These are phyloP conservation scores for Epirrhoe tristata DNA, from an alignment of 2,888 invertebrate species.

Conservation along the genomic window DNA sequence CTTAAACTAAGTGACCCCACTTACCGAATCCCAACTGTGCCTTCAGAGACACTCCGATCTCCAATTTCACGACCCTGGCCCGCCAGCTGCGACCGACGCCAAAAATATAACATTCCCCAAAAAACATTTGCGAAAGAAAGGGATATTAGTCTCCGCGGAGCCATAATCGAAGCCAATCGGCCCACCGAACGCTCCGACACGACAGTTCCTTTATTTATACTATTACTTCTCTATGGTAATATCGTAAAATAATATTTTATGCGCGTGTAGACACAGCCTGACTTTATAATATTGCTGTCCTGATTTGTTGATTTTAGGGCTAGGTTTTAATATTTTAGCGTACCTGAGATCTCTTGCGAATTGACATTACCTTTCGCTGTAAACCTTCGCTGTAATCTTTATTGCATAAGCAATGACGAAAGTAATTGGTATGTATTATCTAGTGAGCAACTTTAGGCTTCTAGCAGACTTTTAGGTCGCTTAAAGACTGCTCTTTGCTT, in stretches of 20 bases:
- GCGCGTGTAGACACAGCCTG: conserved; percentile 60
- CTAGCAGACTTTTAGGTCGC: too few relatives aligned
- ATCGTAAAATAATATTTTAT: conserved; percentile 75
- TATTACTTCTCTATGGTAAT: conserved; percentile 70
- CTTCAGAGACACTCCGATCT: conserved; percentile 66
- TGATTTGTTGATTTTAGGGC: conserved; percentile 49
- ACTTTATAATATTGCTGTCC: conserved; percentile 58
- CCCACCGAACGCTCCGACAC: conserved; percentile 72
- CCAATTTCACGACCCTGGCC: conserved; percentile 73
- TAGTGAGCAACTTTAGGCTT: too few relatives aligned
- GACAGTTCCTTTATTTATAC: conserved; percentile 79
- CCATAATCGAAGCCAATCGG: conserved; percentile 85
- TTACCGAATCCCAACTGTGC: conserved; percentile 72
- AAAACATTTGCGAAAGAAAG: conserved; percentile 81
- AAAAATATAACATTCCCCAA: conserved; percentile 82
- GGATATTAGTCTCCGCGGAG: conserved; percentile 84
- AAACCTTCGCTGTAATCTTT: too few relatives aligned
- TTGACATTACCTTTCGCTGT: neutral
- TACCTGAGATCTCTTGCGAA: neutral
- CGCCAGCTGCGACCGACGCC: conserved; percentile 82
- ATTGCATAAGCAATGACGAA: too few relatives aligned
- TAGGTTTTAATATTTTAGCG: conserved; percentile 31
- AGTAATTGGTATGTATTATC: too few relatives aligned
- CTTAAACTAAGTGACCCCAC: conserved; percentile 83
- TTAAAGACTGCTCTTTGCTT: too few relatives aligned